Base-by-base conservation (phyloP, 2,113 vertebrate genomes). In the Daphoenositta chrysoptera region DNA sequence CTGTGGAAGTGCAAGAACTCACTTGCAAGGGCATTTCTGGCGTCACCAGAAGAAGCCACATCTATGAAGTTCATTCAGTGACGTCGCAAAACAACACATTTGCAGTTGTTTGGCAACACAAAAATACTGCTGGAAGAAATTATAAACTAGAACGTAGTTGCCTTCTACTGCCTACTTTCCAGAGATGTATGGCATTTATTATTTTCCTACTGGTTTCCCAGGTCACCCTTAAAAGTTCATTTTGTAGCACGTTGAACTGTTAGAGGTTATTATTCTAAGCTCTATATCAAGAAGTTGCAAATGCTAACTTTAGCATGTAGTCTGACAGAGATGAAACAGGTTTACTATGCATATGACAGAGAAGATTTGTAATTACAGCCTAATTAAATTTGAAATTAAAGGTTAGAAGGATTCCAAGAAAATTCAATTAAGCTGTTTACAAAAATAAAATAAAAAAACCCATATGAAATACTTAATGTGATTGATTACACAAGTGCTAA, bases 341-440 rank as follows among this genome's bases (percentile, higher is more conserved):
- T 54, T 96, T 94, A 26, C 65, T 69, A 4, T 88, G 71, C 40
- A 18, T 45, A 24, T 70, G 80, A 69, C 51, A 66, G 61, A 63
- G 42, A 75, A 73, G 61, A 54, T 84, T 69, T 69, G 27, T 90
- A 93, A 97, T 91, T 83, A 30, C 19, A 65, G 30, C n/a, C 45
- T 45, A 91, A 69, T 86, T 90, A 77, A 76, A 81, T 72, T 72
- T 35, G 5, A 78, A 92, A 71, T 95, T 72, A 76, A 80, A 75
- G 28, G 63, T 54, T 37, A 77, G 37, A 89, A 81, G 28, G n/a
- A 84, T 83, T 94, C 51, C 33, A 76, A 90, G 78, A 93, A 96
- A 96, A 96, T 87, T 40, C 73, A 88, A 83, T 87, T 76, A 94
- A 77, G 33, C 64, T 94, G 71, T 94, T 96, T 88, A 78, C 64